Evolutionary conservation across 64 coral and sea anemone species (phyloP), one percentile per base, ranked within the genome.

Genomic region (Actinia equina): DNA sequence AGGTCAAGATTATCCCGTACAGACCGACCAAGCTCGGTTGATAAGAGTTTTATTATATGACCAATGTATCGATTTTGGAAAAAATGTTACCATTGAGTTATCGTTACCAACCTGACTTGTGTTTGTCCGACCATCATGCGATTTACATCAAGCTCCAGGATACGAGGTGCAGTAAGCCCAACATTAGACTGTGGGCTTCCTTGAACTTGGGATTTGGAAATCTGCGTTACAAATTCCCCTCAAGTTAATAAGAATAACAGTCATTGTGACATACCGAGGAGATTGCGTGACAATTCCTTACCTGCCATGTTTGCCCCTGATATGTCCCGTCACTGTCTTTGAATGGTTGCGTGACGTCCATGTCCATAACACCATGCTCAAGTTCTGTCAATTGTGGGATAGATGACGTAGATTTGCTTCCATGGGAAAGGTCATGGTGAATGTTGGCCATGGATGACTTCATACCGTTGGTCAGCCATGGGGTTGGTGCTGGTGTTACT

Each of bases 121-220:
- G 77, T 93, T 67, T 96, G 94, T 69, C 94, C 88, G 18, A 96
- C 87, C 88, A 96, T 93, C 80, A 96, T 90, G 37, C 94, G 79
- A 85, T 96, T 96, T 13, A 96, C 88, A 49, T 96, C 94, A 20
- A 96, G 88, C 81, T 96, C 94, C 43, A 93, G 85, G 3, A 96
- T 69, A 77, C 79, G 88, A 13, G 94, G 86, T 16, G 94, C 93
- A 6, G 59, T 88, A 1, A 92, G 56, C 16, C 54, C 76, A 12
- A 90, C 79, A 53, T 83, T 83, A 22, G 59, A 44, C 37, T 79
- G 79, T 64, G 84, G 55, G 7, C 16, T 86, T 15, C 70, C 86
- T 17, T 64, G 46, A 43, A 90, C 91, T 44, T 93, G 91, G 22
- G 94, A 96, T 44, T 84, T 87, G 11, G 91, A 92, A 6, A 65